A percentile compares a stretch with the other conserved stretches of the same genome.
Evolutionary conservation across 2,797 vertebrate species (phyloP).

Genomic region (Takifugu ocellatus): DNA sequence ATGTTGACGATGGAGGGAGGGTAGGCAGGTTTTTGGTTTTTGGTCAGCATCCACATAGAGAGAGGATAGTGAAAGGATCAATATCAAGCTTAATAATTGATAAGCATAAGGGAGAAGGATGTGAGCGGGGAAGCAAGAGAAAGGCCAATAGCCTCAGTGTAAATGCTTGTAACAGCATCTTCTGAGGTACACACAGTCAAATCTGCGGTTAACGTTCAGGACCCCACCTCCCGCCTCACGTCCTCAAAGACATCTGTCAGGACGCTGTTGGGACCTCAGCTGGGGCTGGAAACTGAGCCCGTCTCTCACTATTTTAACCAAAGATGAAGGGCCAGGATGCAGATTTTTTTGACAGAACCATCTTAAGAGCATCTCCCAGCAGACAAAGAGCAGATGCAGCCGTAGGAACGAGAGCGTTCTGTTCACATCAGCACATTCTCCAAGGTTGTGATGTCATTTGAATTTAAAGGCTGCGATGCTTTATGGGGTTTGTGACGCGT

Average conservation of each 20-base stretch:
- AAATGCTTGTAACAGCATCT: slow-evolving; percentile 69
- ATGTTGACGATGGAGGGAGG: slow-evolving; percentile 74
- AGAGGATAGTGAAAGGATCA: slow-evolving; percentile 78
- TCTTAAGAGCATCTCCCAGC: slow-evolving; percentile 34
- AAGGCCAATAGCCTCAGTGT: slow-evolving; percentile 50
- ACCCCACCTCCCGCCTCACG: slow-evolving; percentile 45
- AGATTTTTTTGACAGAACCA: slow-evolving; percentile 15
- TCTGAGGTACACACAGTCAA: slow-evolving; percentile 75
- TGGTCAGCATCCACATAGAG: slow-evolving; percentile 78
- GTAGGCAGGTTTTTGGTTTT: slow-evolving; percentile 73
- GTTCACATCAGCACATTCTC: slow-evolving; percentile 72
- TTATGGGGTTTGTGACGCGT: slow-evolving; percentile 71
- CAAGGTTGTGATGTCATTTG: slow-evolving; percentile 75
- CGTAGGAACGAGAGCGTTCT: slow-evolving; percentile 64
- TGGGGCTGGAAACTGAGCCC: slow-evolving; percentile 18
- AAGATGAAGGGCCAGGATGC: not conserved
- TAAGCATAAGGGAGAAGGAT: slow-evolving; percentile 71
- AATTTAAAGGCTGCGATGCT: slow-evolving; percentile 74
- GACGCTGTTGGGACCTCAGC: slow-evolving; percentile 27
- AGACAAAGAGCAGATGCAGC: slow-evolving; percentile 60
- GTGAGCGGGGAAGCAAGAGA: slow-evolving; percentile 44
- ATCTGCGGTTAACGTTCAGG: slow-evolving; percentile 72
- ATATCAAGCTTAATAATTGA: slow-evolving; percentile 84
- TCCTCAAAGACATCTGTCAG: slow-evolving; percentile 32
- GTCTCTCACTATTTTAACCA: slow-evolving; percentile 1